Conservation (phyloP, 2,888 invertebrate species). For the Fabriciana adippe region DNA sequence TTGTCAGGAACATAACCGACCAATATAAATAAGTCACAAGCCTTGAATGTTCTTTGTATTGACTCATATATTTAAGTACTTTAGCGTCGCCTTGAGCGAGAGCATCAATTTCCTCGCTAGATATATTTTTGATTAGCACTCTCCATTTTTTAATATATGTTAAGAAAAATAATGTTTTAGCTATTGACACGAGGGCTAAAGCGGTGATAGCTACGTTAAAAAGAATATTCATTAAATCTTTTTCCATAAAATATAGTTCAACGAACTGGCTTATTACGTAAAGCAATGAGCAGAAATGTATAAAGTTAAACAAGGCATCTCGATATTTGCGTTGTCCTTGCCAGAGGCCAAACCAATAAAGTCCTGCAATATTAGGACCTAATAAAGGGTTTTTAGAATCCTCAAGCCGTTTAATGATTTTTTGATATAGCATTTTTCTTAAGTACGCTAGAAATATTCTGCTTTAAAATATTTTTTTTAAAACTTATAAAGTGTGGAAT, state of each 20-base stretch:
- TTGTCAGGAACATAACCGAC: conserved; percentile 53
- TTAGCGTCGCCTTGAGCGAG: conserved; percentile 43
- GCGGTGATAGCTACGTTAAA: conserved; percentile 55
- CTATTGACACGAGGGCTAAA: conserved; percentile 48
- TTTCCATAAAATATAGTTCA: conserved; percentile 52
- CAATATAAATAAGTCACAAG: conserved; percentile 56
- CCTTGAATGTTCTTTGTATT: conserved; percentile 58
- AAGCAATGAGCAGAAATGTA: conserved; percentile 47
- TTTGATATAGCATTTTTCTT: conserved; percentile 28
- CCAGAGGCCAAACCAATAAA: conserved; percentile 59
- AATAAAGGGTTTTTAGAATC: conserved; percentile 58
- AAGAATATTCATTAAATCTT: conserved; percentile 53
- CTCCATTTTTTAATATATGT: conserved; percentile 47
- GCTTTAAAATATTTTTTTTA: too few relatives aligned
- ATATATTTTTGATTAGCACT: conserved; percentile 46
- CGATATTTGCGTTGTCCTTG: conserved; percentile 48
- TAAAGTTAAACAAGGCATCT: conserved; percentile 45
- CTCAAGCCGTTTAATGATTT: conserved; percentile 51
- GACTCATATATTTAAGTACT: conserved; percentile 43
- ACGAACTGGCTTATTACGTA: conserved; percentile 52
- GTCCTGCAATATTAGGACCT: conserved; percentile 60
- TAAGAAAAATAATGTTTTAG: conserved; percentile 51
- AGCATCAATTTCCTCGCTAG: conserved; percentile 51
- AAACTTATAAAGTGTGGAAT: not conserved
- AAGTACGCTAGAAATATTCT: not conserved